Conservation (phyloP, 2,113 vertebrate genomes). For the Rynchops niger region DNA sequence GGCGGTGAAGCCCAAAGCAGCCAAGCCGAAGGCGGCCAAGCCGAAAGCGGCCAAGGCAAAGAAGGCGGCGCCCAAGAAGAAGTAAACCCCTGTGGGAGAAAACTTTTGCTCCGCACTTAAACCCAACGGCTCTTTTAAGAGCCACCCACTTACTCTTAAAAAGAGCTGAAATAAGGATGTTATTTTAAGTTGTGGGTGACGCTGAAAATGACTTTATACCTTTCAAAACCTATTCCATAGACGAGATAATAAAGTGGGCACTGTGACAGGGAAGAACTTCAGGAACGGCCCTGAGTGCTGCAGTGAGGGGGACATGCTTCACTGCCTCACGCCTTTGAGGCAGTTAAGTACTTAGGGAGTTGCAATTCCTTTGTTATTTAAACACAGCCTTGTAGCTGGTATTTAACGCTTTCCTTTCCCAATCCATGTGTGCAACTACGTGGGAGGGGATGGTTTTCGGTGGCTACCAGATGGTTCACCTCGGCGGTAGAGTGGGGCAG, state of each 20-base stretch:
- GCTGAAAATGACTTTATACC: fast-evolving
- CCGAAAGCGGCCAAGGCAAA: slow-evolving; percentile 31
- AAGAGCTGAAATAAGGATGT: not conserved
- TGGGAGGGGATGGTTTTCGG: fast-evolving
- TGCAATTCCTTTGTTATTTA: no score
- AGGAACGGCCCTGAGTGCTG: fast-evolving
- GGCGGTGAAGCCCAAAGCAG: not conserved
- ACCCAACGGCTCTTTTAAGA: slow-evolving; percentile 23
- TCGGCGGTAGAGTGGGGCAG: no score
- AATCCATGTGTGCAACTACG: no score
- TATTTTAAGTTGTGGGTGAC: fast-evolving
- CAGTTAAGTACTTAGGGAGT: not conserved
- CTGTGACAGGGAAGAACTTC: not conserved
- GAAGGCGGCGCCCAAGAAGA: slow-evolving; percentile 42
- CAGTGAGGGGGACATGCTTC: fast-evolving
- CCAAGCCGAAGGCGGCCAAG: not conserved
- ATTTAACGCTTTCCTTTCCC: not conserved
- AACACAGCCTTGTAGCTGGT: not conserved
- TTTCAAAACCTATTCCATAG: no score
- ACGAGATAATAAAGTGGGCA: fast-evolving
- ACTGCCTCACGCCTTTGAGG: fast-evolving
- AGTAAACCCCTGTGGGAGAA: fast-evolving
- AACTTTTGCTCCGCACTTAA: fast-evolving
- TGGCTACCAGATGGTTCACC: fast-evolving
- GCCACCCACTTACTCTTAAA: not conserved